Evolutionary conservation across 2,888 invertebrate species (phyloP), one percentile per base, ranked within the genome.

Genomic region (Drosophila mettleri): DNA sequence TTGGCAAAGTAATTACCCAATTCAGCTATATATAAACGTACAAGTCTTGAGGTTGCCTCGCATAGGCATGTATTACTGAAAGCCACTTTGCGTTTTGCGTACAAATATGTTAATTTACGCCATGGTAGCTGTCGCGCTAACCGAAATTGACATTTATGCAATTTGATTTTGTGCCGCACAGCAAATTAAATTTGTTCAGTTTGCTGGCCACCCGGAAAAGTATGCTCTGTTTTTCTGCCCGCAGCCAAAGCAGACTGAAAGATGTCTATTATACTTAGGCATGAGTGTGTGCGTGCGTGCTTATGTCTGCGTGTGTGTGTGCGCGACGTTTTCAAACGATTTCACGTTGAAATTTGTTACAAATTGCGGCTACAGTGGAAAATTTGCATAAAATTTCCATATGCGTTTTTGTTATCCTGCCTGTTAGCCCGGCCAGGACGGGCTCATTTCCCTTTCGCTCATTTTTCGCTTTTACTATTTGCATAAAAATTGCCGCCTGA

Each of bases 371-470:
- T 52, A 88, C 86, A 82, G 86, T 77, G 70, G 53, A 66, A 68
- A 78, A 84, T 84, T 84, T 86, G 72, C 83, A 84, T 84, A 80
- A 60, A 78, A 88, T 84, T 88, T 88, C 85, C 83, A 88, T 84
- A 88, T 88, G 83, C 86, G 80, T 68, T 80, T 71, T 71, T 78
- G 75, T 69, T 78, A 51, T 58, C 51, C 46, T 29, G 58, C 33
- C 41, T 31, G 64, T 52, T 65, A 52, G 66, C 27, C 16, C 3
- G 16, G 7, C n/a, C 31, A 31, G 31, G 29, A 8, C 16, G 33
- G 33, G n/a, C 78, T 43, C 69, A 67, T 68, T 73, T 73, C 63
- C 68, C 68, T 63, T 74, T 75, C 75, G 64, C 70, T 75, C 38
- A 49, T 62, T 51, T 67, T 53, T 62, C 70, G 59, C 65, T 53